These are phyloP conservation scores for Papilio polytes DNA, from an alignment of 1,140 invertebrate genomes.

Conservation along the genomic window DNA sequence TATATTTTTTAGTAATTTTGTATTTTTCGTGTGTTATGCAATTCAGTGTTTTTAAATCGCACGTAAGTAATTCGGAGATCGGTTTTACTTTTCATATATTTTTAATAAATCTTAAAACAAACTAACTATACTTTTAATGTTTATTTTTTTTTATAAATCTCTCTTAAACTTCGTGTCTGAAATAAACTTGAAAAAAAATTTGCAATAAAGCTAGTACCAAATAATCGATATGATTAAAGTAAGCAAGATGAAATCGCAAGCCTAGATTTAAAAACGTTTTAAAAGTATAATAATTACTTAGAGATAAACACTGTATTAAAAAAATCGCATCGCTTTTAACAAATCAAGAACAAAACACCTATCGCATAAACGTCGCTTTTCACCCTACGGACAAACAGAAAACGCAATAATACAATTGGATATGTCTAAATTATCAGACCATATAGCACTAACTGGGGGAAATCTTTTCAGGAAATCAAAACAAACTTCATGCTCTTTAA, in stretches of 20 bases:
- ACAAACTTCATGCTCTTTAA: constrained; percentile 44
- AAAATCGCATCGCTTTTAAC: neutral
- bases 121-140: neutral
- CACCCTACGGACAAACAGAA: constrained; percentile 38
- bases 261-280: too few species aligned
- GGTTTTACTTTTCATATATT: too few species aligned
- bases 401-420: constrained; percentile 11
- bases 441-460: constrained; percentile 16
- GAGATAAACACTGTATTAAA: neutral
- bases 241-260: neutral
- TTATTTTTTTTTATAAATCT: neutral
- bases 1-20: constrained; percentile 39
- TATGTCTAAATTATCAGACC: neutral
- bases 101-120: neutral
- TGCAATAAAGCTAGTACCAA: too few species aligned
- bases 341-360: neutral
- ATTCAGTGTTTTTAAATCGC: constrained; percentile 47
- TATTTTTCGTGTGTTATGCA: constrained; percentile 48
- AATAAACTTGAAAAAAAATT: too few species aligned
- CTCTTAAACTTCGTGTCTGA: too few species aligned
- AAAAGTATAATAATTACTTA: neutral
- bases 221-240: too few species aligned
- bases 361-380: constrained; percentile 41
- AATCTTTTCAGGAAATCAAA: constrained; percentile 50
- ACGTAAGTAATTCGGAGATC: neutral